Percentiles rank a stretch among this genome's conserved stretches.
Evolutionary conservation across 1,140 invertebrate genomes (phyloP).

Genomic region (Chionoecetes opilio): DNA sequence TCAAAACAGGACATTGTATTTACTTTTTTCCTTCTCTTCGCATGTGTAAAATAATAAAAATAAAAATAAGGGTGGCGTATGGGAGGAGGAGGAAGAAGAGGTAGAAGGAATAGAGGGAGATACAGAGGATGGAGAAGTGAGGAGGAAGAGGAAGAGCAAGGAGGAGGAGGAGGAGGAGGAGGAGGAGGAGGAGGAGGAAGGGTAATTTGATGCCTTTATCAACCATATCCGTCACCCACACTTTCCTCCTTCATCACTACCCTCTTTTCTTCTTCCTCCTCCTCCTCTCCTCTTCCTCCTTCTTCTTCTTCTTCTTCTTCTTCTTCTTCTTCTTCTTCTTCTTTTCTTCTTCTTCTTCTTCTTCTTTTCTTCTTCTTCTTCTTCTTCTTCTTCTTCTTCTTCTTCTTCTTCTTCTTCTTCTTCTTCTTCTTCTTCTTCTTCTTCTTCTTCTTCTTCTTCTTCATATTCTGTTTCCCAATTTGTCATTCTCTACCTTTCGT

Average conservation of each 20-base stretch:
- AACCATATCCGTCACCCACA: conserved; percentile 38
- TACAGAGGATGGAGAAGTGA: not conserved
- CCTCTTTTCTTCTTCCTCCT: too few relatives aligned
- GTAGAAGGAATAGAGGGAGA: not conserved
- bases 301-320: not conserved
- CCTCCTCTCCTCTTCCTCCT: not conserved
- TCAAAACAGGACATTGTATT: not conserved
- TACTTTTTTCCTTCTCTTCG: not conserved
- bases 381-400: too few relatives aligned
- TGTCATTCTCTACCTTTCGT: not conserved
- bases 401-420: too few relatives aligned
- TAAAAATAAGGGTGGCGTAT: too few relatives aligned
- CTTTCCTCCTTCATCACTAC: not conserved
- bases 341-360: too few relatives aligned
- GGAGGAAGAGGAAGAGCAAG: not conserved
- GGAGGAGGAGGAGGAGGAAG: not conserved
- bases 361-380: too few relatives aligned
- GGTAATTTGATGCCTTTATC: not conserved
- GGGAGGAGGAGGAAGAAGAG: too few relatives aligned
- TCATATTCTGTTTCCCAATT: not conserved
- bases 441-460: not conserved
- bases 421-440: too few relatives aligned
- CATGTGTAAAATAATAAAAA: too few relatives aligned
- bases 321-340: not conserved
- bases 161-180: not conserved